Evolutionary conservation across 2,888 invertebrate species (phyloP).

Genomic region (Drosophila emarginata): DNA sequence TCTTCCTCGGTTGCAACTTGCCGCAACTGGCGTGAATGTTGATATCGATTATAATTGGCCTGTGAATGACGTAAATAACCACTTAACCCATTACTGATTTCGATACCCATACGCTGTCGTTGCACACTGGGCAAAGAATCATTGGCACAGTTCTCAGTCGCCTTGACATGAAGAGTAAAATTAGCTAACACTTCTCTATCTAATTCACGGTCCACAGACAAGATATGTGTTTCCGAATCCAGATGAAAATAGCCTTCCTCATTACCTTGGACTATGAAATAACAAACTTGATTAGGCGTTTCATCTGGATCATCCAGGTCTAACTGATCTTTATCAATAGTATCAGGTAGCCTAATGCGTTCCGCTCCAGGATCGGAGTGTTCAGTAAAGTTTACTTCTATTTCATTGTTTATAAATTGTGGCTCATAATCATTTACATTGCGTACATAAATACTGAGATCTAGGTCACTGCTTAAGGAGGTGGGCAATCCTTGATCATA

Average conservation of each 20-base stretch:
- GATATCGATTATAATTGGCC: conserved; percentile 66
- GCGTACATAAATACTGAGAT: conserved; percentile 92
- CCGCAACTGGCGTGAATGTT: conserved; percentile 69
- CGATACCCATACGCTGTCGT: conserved; percentile 52
- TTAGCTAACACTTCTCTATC: conserved; percentile 89
- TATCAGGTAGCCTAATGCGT: conserved; percentile 88
- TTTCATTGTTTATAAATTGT: conserved; percentile 89
- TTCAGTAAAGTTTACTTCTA: conserved; percentile 89
- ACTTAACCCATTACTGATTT: conserved; percentile 39
- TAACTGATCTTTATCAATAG: conserved; percentile 92
- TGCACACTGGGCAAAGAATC: conserved; percentile 16
- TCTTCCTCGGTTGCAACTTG: conserved; percentile 31
- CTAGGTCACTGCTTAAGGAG: conserved; percentile 92
- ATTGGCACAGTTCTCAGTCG: conserved; percentile 91
- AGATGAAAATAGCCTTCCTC: conserved; percentile 88
- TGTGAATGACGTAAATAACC: conserved; percentile 23
- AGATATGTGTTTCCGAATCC: conserved; percentile 88
- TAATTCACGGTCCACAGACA: conserved; percentile 84
- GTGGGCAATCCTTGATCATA: conserved; percentile 94
- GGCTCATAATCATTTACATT: conserved; percentile 95
- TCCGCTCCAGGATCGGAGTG: conserved; percentile 86
- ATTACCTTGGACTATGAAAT: conserved; percentile 94
- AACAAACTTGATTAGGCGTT: conserved; percentile 93
- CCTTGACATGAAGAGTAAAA: conserved; percentile 89
- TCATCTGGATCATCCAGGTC: conserved; percentile 93